These are phyloP conservation scores for Temnothorax nylanderi DNA, from an alignment of 1,140 invertebrate species.

Conservation along the genomic window DNA sequence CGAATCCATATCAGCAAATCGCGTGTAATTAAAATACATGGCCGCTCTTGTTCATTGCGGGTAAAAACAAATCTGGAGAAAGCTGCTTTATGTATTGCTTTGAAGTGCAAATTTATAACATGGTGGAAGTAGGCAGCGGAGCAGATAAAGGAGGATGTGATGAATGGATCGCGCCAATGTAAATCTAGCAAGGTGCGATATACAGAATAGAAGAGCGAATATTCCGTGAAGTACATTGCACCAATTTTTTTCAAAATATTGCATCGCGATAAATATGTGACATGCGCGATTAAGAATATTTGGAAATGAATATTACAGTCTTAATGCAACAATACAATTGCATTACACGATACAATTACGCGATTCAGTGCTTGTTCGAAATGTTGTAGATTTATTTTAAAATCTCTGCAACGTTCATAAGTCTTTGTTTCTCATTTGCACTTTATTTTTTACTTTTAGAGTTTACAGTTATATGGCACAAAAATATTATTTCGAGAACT, in stretches of 20 bases:
- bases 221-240: background rate
- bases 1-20: background rate
- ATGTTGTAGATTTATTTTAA: too few relatives aligned
- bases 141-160: constrained; percentile 40
- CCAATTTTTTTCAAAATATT: background rate
- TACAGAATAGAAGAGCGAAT: background rate
- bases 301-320: too few relatives aligned
- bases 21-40: background rate
- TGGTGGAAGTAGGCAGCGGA: constrained; percentile 4
- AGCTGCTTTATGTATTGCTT: constrained; percentile 19
- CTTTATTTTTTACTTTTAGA: too few relatives aligned
- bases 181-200: background rate
- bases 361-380: too few relatives aligned
- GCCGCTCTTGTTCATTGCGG: background rate
- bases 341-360: too few relatives aligned
- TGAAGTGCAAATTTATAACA: constrained; percentile 39
- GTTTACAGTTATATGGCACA: too few relatives aligned
- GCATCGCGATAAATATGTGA: background rate
- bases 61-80: constrained; percentile 11
- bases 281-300: background rate
- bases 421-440: too few relatives aligned
- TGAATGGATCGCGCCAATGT: background rate
- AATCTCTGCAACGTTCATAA: too few relatives aligned
- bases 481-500: too few relatives aligned
- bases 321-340: too few relatives aligned